Evolutionary conservation across 2,113 vertebrate species (phyloP), one percentile per base, ranked within the genome.

Genomic region (Acanthochromis polyacanthus): DNA sequence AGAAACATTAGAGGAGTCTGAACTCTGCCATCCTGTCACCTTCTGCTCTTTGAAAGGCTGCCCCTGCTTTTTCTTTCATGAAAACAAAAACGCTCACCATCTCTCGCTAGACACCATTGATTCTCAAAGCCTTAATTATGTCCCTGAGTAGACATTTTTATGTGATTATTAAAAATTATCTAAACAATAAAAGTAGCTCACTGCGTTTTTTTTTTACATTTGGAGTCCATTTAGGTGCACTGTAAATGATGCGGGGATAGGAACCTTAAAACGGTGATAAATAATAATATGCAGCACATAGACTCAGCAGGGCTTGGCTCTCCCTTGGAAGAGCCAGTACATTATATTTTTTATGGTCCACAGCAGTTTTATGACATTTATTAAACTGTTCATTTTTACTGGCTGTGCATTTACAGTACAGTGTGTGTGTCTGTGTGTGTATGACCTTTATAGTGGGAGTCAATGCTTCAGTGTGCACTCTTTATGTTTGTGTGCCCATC

Each of bases 291-390:
- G 10, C 3, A 59, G 32, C 36, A 23, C 5, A 51, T 10, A 58
- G 73, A 65, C 56, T 23, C 17, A 19, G 58, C 55, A 55, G 50
- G 30, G 45, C 25, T 66, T 2, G 22, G 59, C 30, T 75, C 40
- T 57, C 8, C n/a, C 22, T 20, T 40, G 23, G 23, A 43, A 12
- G 51, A 66, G 30, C 16, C 11, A 15, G 32, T 83, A 61, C 43
- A 62, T 82, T 53, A 20, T 15, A 30, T 30, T 16, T 70, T 81
- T 81, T 61, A 86, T 52, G 23, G 32, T 51, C 59, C n/a, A n/a
- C 17, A 50, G 77, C 71, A 63, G n/a, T 56, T 88, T 80, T 75
- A 65, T 78, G 40, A 30, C 60, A 36, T 64, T 78, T 70, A 81
- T 71, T 55, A 78, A 68, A 78, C 55, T 28, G 36, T 62, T 57